A percentile compares a stretch with the other conserved stretches of the same genome.
phyloP scores from a whole-genome alignment of 2,888 invertebrate species.

The Ophion ventricosus region DNA sequence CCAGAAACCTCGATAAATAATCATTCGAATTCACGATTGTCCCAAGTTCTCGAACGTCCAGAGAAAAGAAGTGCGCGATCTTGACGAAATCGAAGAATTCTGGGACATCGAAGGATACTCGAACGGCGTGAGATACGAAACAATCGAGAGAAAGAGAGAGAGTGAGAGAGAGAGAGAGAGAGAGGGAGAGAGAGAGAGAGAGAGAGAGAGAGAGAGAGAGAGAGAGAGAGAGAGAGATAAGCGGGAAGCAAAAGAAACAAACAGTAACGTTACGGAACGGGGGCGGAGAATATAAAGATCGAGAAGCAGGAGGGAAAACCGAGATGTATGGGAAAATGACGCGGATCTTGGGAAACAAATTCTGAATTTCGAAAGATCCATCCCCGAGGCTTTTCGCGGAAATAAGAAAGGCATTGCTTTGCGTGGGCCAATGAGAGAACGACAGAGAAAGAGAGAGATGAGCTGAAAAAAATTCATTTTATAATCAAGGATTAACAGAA shows the following conservation, averaged over 20 bases:
- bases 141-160: not conserved
- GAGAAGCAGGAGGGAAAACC: not conserved
- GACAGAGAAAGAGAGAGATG: conserved; percentile 37
- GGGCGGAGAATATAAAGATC: not conserved
- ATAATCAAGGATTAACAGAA: conserved; percentile 54
- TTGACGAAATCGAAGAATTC: conserved; percentile 45
- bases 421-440: conserved; percentile 50
- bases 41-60: conserved; percentile 14
- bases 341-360: not conserved
- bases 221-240: conserved; percentile 7
- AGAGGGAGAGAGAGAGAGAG: not conserved
- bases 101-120: conserved; percentile 12
- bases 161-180: conserved; percentile 1
- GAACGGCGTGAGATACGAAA: conserved; percentile 16
- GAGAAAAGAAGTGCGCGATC: conserved; percentile 14
- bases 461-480: conserved; percentile 34
- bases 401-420: conserved; percentile 5
- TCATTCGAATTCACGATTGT: not conserved
- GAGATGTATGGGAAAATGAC: not conserved
- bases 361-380: conserved; percentile 28
- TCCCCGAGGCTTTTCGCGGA: not conserved
- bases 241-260: not conserved
- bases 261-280: not conserved
- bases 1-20: not conserved
- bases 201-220: conserved; percentile 5